A percentile compares a stretch with the other conserved stretches of the same genome.
phyloP scores from a whole-genome alignment of 1,140 invertebrate species.

The Ips nitidus region DNA sequence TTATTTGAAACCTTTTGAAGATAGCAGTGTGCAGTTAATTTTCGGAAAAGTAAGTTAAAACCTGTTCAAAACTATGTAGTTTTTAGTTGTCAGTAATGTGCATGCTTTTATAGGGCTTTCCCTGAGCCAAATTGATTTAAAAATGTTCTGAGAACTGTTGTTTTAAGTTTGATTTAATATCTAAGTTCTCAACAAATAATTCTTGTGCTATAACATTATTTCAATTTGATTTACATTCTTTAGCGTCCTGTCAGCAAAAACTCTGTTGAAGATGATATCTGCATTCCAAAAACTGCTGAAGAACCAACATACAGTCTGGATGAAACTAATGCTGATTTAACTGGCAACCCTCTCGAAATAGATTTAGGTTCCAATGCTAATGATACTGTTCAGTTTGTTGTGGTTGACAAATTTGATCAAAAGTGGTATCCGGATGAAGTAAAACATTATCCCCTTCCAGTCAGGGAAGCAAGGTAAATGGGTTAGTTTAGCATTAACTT shows the following conservation, averaged over 20 bases:
- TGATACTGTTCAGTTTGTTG: slow-evolving; percentile 10
- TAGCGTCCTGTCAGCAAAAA: background rate
- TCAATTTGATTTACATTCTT: background rate
- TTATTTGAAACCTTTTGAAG: slow-evolving; percentile 8
- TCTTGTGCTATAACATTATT: background rate
- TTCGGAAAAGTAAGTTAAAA: slow-evolving; percentile 2
- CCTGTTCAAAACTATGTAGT: background rate
- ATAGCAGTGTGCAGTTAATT: background rate
- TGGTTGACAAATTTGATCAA: background rate
- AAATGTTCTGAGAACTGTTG: background rate
- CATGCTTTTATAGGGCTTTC: background rate
- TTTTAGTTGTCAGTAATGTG: too few species aligned
- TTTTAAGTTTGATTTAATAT: background rate
- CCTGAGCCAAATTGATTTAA: background rate
- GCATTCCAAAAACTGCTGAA: background rate
- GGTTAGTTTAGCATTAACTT: background rate
- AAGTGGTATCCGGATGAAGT: slow-evolving; percentile 31
- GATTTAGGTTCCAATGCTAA: slow-evolving; percentile 29
- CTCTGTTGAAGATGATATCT: background rate
- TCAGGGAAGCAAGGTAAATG: slow-evolving; percentile 32
- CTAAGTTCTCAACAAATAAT: background rate
- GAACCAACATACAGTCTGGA: background rate
- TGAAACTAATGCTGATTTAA: slow-evolving; percentile 30
- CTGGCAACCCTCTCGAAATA: slow-evolving; percentile 37
- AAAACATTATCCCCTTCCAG: slow-evolving; percentile 27